phyloP scores from a whole-genome alignment of 2,113 vertebrate species.

The Ceyx margarethae region DNA sequence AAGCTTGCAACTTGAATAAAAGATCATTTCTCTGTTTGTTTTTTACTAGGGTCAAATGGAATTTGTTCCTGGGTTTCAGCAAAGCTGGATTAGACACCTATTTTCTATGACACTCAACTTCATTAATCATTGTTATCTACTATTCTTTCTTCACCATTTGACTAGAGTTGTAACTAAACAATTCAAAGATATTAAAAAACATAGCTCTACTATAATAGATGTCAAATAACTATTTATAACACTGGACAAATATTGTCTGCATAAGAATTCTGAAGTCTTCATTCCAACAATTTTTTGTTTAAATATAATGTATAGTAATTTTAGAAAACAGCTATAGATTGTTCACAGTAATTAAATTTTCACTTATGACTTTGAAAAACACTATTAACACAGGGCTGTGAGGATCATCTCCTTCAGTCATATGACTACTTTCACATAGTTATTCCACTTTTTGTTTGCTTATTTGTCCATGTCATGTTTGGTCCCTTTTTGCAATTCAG shows the following conservation, averaged over 20 bases:
- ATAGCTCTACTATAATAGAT: background rate
- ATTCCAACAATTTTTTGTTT: background rate
- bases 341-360: background rate
- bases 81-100: background rate
- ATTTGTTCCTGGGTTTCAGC: background rate
- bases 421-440: background rate
- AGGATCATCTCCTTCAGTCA: background rate
- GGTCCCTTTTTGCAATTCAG: background rate
- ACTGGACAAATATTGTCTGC: background rate
- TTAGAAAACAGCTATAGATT: background rate
- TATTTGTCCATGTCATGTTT: background rate
- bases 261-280: background rate
- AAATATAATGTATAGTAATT: background rate
- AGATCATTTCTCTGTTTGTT: background rate
- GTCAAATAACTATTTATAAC: background rate
- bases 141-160: conserved; percentile 47
- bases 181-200: background rate
- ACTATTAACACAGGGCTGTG: background rate
- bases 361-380: background rate
- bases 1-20: background rate
- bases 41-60: background rate
- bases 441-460: background rate
- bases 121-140: conserved; percentile 48
- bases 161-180: conserved; percentile 32
- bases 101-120: background rate